Percentiles rank a stretch among this genome's conserved stretches.
Evolutionary conservation across 2,888 invertebrate genomes (phyloP).

Genomic region (Allolobophora icterica): DNA sequence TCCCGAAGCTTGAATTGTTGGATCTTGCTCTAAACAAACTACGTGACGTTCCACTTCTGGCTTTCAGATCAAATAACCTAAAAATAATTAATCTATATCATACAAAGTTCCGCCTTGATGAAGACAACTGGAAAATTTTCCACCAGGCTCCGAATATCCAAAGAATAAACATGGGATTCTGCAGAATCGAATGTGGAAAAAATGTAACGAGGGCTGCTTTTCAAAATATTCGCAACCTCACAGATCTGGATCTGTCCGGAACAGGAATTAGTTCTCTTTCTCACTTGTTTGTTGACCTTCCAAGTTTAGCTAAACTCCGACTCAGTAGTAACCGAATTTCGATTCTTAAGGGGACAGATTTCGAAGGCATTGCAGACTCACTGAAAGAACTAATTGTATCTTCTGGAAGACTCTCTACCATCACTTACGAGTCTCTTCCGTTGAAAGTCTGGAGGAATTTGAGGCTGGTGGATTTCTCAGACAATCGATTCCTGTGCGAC

Average conservation of each 20-base stretch:
- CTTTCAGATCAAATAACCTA: not conserved
- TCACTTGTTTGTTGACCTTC: not conserved
- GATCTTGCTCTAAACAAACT: not conserved
- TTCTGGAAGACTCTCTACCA: not conserved
- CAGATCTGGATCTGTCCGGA: not conserved
- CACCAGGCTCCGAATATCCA: not conserved
- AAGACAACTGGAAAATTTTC: not conserved
- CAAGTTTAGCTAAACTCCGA: not conserved
- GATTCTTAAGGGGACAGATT: not conserved
- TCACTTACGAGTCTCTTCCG: not conserved
- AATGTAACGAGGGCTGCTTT: not conserved
- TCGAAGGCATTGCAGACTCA: not conserved
- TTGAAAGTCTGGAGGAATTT: conserved; percentile 26
- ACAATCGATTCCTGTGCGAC: conserved; percentile 72
- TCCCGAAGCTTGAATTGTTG: not conserved
- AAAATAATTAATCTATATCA: not conserved
- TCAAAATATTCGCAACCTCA: not conserved
- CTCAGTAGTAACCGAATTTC: not conserved
- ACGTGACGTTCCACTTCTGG: not conserved
- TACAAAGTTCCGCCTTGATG: not conserved
- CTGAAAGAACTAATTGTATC: not conserved
- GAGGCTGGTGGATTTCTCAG: conserved; percentile 68
- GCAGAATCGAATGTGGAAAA: not conserved
- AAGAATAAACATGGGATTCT: not conserved
- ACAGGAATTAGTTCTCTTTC: not conserved